Percentiles rank a stretch among this genome's conserved stretches.
These are phyloP conservation scores for Cichlasoma orientale DNA, from an alignment of 2,797 vertebrate species.

Conservation along the genomic window DNA sequence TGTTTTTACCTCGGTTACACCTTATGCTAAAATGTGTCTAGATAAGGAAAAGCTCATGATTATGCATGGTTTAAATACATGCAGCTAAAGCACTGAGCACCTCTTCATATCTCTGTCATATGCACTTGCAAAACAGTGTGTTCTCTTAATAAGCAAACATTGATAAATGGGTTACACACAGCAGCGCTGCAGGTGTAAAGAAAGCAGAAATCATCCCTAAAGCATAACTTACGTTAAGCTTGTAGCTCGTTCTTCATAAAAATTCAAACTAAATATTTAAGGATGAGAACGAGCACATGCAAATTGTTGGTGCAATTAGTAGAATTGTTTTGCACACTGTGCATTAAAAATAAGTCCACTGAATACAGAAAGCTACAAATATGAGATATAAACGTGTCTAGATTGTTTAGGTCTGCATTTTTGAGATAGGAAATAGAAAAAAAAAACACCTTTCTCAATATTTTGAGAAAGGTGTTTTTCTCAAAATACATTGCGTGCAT, in stretches of 20 bases:
- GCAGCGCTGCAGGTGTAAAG: constrained; percentile 16
- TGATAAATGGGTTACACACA: constrained; percentile 7
- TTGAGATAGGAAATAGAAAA: background rate
- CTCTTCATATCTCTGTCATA: constrained; percentile 40
- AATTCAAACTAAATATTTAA: constrained; percentile 1
- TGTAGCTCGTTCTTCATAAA: background rate
- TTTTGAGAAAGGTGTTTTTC: too few species aligned
- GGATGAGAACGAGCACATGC: background rate
- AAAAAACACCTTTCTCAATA: background rate
- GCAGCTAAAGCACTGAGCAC: constrained; percentile 16
- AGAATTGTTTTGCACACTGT: constrained; percentile 13
- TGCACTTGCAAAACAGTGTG: constrained; percentile 38
- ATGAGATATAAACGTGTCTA: constrained; percentile 16
- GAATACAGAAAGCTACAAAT: constrained; percentile 25
- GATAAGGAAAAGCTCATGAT: constrained; percentile 3
- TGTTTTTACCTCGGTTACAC: constrained; percentile 31
- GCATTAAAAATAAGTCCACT: constrained; percentile 6
- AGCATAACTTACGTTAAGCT: constrained; percentile 16
- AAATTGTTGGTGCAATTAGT: background rate
- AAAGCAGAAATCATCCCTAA: constrained; percentile 13
- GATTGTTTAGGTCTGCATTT: background rate
- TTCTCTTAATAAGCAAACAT: constrained; percentile 44
- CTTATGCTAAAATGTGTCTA: constrained; percentile 12
- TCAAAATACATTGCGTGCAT: background rate
- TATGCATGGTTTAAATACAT: constrained; percentile 32